Evolutionary conservation across 1,140 invertebrate genomes (phyloP).

Genomic region (Drosophila teissieri): DNA sequence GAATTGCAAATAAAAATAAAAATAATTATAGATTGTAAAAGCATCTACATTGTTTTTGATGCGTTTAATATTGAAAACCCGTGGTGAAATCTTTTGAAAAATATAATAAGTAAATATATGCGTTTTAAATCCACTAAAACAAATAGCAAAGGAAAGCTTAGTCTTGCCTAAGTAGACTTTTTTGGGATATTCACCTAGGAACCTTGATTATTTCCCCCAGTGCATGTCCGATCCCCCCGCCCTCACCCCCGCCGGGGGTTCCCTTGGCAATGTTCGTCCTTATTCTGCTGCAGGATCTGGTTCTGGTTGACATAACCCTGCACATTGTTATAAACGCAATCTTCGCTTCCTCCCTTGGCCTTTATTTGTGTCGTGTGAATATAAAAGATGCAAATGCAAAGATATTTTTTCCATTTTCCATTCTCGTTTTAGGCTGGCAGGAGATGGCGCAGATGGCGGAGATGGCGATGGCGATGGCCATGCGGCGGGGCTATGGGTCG

Average conservation of each 20-base stretch:
- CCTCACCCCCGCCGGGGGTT: not conserved
- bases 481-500: not conserved
- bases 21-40: too few species aligned
- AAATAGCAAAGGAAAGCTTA: too few species aligned
- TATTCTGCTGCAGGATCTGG: conserved; percentile 20
- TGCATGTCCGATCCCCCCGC: not conserved
- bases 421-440: conserved; percentile 58
- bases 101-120: too few species aligned
- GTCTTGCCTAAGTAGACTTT: too few species aligned
- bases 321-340: conserved; percentile 67
- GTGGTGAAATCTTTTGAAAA: too few species aligned
- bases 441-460: not conserved
- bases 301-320: conserved; percentile 60
- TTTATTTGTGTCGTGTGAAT: conserved; percentile 63
- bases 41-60: too few species aligned
- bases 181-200: not conserved
- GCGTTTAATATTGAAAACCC: too few species aligned
- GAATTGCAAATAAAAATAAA: too few species aligned
- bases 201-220: not conserved
- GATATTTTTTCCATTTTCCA: conserved; percentile 71
- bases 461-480: not conserved
- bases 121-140: too few species aligned
- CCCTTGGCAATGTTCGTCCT: conserved; percentile 15
- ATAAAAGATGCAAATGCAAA: conserved; percentile 77
- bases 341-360: conserved; percentile 45